Evolutionary conservation across 2,797 vertebrate species (phyloP).

Genomic region (Sebastes kiyomatsui): DNA sequence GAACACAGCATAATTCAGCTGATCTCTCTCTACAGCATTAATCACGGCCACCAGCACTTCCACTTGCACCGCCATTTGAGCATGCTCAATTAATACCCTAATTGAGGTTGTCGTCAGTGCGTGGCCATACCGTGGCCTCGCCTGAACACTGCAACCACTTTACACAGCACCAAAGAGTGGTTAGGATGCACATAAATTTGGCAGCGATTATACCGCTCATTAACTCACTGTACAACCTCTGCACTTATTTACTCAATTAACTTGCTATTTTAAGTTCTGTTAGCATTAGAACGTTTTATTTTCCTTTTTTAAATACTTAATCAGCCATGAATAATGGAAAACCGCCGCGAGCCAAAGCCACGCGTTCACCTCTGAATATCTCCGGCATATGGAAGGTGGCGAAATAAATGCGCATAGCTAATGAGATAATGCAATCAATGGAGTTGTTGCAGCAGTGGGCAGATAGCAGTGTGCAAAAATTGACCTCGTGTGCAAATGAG

Average conservation of each 20-base stretch:
- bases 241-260: conserved; percentile 78
- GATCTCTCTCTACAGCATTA: conserved; percentile 27
- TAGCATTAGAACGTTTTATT: conserved; percentile 61
- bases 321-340: conserved; percentile 76
- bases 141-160: conserved; percentile 38
- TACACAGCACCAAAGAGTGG: conserved; percentile 21
- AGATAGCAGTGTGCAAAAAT: conserved; percentile 18
- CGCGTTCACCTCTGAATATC: conserved; percentile 53
- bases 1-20: neutral
- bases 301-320: conserved; percentile 65
- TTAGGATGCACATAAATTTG: conserved; percentile 64
- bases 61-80: conserved; percentile 7
- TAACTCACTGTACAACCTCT: conserved; percentile 70
- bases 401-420: conserved; percentile 64
- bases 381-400: conserved; percentile 37
- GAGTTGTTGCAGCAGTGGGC: conserved; percentile 22
- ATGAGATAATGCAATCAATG: conserved; percentile 56
- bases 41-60: conserved; percentile 19
- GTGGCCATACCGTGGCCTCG: conserved; percentile 14
- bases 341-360: conserved; percentile 51
- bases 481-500: conserved; percentile 43
- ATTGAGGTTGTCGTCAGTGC: conserved; percentile 37
- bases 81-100: conserved; percentile 63
- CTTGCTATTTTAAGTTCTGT: conserved; percentile 62
- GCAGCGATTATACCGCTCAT: conserved; percentile 67